These are phyloP conservation scores for Agapornis roseicollis DNA, from an alignment of 2,113 vertebrate genomes.

Conservation along the genomic window DNA sequence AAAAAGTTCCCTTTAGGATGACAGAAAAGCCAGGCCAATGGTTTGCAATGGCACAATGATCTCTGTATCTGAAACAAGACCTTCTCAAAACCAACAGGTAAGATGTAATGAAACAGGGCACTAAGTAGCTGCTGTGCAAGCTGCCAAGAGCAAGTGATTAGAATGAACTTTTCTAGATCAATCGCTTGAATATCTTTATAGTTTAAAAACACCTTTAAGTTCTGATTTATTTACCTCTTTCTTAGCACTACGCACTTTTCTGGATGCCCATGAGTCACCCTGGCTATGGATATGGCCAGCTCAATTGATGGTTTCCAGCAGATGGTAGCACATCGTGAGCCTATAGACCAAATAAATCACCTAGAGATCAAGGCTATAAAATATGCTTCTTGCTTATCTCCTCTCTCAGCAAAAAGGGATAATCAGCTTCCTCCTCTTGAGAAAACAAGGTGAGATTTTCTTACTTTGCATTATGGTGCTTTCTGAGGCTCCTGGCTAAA, in stretches of 20 bases:
- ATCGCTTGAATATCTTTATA: neutral
- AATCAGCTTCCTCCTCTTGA: neutral
- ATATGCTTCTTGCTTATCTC: neutral
- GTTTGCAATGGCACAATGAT: rapidly evolving
- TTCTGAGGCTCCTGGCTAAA: neutral
- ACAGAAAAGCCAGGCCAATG: neutral
- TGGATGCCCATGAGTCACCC: neutral
- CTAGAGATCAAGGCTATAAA: rapidly evolving
- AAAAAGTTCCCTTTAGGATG: neutral
- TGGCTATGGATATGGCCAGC: neutral
- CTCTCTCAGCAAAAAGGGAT: neutral
- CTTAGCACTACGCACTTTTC: neutral
- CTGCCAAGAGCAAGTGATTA: neutral
- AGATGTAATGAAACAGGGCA: neutral
- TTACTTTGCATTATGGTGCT: neutral
- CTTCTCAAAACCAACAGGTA: neutral
- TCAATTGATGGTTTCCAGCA: neutral
- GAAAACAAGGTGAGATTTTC: neutral
- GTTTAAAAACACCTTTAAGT: neutral
- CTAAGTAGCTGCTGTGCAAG: neutral
- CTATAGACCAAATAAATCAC: neutral
- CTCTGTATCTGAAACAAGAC: neutral
- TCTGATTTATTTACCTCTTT: neutral
- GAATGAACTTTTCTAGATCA: neutral
- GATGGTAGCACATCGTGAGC: neutral